Conservation (phyloP, 2,888 invertebrate genomes). For the Choristoneura rosaceana region DNA sequence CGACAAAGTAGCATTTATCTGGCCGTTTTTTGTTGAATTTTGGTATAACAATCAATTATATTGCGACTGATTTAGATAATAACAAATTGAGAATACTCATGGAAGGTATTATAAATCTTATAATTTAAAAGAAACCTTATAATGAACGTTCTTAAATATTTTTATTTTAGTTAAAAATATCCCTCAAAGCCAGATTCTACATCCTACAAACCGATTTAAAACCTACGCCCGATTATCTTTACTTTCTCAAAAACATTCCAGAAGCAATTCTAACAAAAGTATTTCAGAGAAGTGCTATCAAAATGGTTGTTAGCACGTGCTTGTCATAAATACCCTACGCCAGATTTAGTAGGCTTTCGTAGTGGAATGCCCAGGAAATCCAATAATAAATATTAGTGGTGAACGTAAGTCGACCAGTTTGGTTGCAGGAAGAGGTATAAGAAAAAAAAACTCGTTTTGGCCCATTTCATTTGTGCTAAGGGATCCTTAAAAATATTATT, state of each 20-base stretch:
- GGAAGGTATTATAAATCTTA: no score
- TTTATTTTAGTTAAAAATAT: no score
- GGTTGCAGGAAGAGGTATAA: constrained; percentile 25
- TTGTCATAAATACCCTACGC: constrained; percentile 58
- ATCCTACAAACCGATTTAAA: constrained; percentile 18
- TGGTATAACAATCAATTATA: background rate
- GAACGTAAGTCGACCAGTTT: constrained; percentile 39
- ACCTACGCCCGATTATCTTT: constrained; percentile 15
- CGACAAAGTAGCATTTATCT: constrained; percentile 15
- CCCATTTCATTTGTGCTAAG: no score
- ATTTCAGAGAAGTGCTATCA: constrained; percentile 37
- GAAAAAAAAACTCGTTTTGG: no score
- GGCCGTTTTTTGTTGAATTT: background rate
- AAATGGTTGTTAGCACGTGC: constrained; percentile 58
- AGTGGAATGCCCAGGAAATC: constrained; percentile 55
- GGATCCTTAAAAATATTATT: no score
- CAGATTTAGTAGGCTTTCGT: constrained; percentile 62
- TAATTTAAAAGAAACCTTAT: no score
- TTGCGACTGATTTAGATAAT: background rate
- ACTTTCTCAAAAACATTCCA: constrained; percentile 23
- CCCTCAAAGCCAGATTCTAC: background rate
- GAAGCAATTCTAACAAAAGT: constrained; percentile 38
- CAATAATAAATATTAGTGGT: constrained; percentile 62
- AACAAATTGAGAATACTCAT: no score
- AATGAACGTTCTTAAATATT: no score